Percentiles rank a stretch among this genome's conserved stretches.
phyloP scores from a whole-genome alignment of 1,140 invertebrate genomes.

The Anadara kagoshimensis region DNA sequence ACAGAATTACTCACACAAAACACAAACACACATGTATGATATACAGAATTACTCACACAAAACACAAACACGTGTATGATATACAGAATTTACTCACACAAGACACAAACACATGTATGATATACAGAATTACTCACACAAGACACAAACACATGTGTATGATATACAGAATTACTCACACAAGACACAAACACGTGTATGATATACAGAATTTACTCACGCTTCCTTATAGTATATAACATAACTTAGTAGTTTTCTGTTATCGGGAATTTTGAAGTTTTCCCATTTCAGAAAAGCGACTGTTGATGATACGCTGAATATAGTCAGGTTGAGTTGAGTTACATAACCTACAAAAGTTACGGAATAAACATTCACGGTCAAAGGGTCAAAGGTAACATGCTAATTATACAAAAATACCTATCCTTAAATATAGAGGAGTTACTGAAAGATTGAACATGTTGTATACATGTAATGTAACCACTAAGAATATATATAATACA shows the following conservation, averaged over 20 bases:
- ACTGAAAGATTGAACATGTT: not conserved
- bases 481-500: slow-evolving; percentile 6
- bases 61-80: too few relatives aligned
- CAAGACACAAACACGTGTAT: too few relatives aligned
- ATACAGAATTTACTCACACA: too few relatives aligned
- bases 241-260: slow-evolving; percentile 86
- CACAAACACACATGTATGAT: too few relatives aligned
- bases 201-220: slow-evolving; percentile 60
- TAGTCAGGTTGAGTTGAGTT: slow-evolving; percentile 23
- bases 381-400: not conserved
- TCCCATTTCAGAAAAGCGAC: slow-evolving; percentile 80
- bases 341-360: slow-evolving; percentile 12
- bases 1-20: too few relatives aligned
- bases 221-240: slow-evolving; percentile 86
- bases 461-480: not conserved
- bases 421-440: slow-evolving; percentile 3
- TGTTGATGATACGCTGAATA: slow-evolving; percentile 29
- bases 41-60: too few relatives aligned
- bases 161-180: too few relatives aligned
- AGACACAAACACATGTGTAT: too few relatives aligned
- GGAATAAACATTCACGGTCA: not conserved
- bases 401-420: not conserved
- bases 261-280: slow-evolving; percentile 80
- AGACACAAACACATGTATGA: too few relatives aligned
- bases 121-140: too few relatives aligned